Evolutionary conservation across 1,140 invertebrate genomes (phyloP), one percentile per base, ranked within the genome.

Genomic region (Sarcophaga peregrina): DNA sequence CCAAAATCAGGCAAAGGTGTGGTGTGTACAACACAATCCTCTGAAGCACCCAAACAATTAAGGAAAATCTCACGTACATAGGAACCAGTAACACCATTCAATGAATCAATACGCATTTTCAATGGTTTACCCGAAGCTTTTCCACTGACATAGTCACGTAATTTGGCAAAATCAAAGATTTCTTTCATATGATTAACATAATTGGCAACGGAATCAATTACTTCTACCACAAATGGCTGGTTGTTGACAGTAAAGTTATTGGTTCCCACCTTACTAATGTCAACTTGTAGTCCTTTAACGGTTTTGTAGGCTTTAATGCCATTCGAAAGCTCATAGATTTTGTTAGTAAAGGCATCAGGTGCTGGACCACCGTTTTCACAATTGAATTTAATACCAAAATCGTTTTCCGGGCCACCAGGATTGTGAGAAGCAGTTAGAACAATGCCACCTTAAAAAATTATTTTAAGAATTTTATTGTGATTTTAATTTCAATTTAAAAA

Each of bases 301-400:
- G 96, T 95, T 87, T 93, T 94, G 89, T 98, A 99, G 84, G 95
- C 91, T 47, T 92, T 93, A 11, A 99, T 95, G 76, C 91, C 92
- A 83, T 93, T 97, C 5, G 96, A 96, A 0, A 97, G 91, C 80
- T 96, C 93, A 89, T 95, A 97, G 85, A 99, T 99, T 83, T 94
- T 93, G 87, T 98, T 94, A 1, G 98, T 99, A 20, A 98, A 94
- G 74, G 91, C 91, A 91, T 98, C 98, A 0, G 98, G 97, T 10
- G 98, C 98, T 20, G 98, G 98, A 3, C 96, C 99, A 85, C 99
- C 99, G 92, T 99, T 99, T 80, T 95, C 93, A 85, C 95, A 97
- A 91, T 99, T 99, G 90, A 97, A 99, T 91, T 99, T 99, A 86
- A 99, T 99, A 58, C 99, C 99, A 92, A 99, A 99, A 92, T 99